phyloP scores from a whole-genome alignment of 2,113 vertebrate species.

The Ptilorrhoa leucosticta region DNA sequence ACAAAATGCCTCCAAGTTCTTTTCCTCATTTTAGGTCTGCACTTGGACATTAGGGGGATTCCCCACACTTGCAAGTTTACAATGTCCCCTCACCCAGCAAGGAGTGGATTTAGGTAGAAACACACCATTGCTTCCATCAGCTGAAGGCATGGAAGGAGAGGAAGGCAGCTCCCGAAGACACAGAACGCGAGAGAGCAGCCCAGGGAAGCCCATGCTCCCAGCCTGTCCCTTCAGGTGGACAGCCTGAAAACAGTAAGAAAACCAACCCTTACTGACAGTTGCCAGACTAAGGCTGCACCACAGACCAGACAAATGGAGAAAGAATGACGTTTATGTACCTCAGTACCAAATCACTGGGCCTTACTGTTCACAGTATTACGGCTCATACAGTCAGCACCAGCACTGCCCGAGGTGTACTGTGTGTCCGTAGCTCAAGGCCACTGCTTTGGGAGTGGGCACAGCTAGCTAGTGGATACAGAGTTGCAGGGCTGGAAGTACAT shows the following conservation, averaged over 20 bases:
- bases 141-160: background rate
- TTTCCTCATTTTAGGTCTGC: background rate
- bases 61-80: background rate
- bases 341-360: background rate
- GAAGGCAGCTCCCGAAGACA: background rate
- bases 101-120: background rate
- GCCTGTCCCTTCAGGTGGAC: background rate
- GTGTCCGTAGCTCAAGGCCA: background rate
- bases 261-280: background rate
- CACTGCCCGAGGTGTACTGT: background rate
- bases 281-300: background rate
- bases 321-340: background rate
- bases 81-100: background rate
- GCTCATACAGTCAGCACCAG: rapidly evolving
- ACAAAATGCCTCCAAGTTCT: background rate
- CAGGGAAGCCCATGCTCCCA: background rate
- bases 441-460: background rate
- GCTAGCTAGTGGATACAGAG: background rate
- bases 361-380: background rate
- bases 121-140: background rate
- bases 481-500: background rate
- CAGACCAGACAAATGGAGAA: background rate
- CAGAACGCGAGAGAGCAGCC: background rate
- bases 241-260: background rate
- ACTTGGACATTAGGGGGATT: background rate